phyloP scores from a whole-genome alignment of 2,888 invertebrate species.

The Mythimna ferrago region DNA sequence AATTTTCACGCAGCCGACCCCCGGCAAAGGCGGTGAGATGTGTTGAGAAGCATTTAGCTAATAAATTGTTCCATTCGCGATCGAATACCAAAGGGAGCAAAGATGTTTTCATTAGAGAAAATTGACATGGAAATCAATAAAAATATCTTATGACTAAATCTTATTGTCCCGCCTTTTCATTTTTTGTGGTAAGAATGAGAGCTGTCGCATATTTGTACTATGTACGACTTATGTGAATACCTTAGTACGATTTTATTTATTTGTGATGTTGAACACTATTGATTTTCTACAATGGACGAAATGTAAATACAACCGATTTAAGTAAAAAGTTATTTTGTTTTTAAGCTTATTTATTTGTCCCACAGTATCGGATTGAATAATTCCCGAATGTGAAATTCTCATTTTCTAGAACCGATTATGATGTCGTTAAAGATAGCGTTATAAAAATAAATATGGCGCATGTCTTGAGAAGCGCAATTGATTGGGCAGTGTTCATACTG shows the following conservation, averaged over 20 bases:
- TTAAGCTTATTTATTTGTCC: constrained; percentile 88
- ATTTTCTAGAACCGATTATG: constrained; percentile 57
- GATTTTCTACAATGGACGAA: constrained; percentile 90
- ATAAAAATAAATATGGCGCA: constrained; percentile 77
- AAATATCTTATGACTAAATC: constrained; percentile 83
- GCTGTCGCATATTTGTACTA: constrained; percentile 87
- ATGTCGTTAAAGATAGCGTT: constrained; percentile 68
- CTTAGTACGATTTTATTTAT: constrained; percentile 91
- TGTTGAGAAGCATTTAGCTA: constrained; percentile 81
- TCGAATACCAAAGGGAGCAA: constrained; percentile 83
- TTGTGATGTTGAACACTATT: constrained; percentile 91
- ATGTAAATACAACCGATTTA: constrained; percentile 91
- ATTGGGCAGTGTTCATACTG: constrained; percentile 67
- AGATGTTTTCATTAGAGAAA: constrained; percentile 76
- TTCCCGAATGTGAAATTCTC: constrained; percentile 56
- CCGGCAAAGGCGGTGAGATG: constrained; percentile 67
- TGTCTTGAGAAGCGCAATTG: constrained; percentile 65
- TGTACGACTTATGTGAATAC: constrained; percentile 88
- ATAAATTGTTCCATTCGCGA: constrained; percentile 77
- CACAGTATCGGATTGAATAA: constrained; percentile 56
- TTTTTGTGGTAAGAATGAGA: constrained; percentile 84
- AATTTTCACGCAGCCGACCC: constrained; percentile 60
- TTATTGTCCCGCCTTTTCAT: constrained; percentile 87
- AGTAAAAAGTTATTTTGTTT: constrained; percentile 91
- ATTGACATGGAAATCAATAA: constrained; percentile 84